Conservation (phyloP, 2,113 vertebrate genomes). For the Leiothrix lutea region DNA sequence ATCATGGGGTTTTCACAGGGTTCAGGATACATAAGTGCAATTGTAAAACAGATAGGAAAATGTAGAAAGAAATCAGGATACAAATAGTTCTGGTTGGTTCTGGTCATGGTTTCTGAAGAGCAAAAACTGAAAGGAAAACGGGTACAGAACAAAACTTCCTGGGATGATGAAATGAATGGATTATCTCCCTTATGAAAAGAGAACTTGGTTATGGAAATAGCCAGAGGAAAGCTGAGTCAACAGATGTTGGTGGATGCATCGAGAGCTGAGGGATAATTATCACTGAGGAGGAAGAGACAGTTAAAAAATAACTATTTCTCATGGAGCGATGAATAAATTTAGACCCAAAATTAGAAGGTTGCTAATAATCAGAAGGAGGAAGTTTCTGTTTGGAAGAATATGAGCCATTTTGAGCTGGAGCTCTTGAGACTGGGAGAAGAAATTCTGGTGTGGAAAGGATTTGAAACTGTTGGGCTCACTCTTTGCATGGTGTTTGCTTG, state of each 20-base stretch:
- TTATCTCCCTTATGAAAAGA: neutral
- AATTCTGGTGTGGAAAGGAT: neutral
- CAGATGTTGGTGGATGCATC: neutral
- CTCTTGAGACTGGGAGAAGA: neutral
- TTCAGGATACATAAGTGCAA: neutral
- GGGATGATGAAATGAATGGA: neutral
- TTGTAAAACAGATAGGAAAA: neutral
- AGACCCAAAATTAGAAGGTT: neutral
- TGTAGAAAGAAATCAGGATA: neutral
- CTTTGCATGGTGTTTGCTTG: neutral
- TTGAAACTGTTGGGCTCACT: neutral
- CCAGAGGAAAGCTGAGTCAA: neutral
- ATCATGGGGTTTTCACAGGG: neutral
- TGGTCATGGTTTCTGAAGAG: neutral
- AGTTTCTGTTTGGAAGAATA: neutral
- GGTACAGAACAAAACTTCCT: neutral
- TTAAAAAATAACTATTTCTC: neutral
- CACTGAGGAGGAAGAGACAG: neutral
- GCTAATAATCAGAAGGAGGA: neutral
- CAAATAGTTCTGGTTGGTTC: rapidly evolving
- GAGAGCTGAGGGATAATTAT: neutral
- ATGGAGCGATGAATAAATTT: neutral
- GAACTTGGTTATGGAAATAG: neutral
- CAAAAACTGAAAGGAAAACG: neutral
- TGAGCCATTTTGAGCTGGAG: neutral